These are phyloP conservation scores for Aleiodes leptofemur DNA, from an alignment of 2,888 invertebrate genomes.

Conservation along the genomic window DNA sequence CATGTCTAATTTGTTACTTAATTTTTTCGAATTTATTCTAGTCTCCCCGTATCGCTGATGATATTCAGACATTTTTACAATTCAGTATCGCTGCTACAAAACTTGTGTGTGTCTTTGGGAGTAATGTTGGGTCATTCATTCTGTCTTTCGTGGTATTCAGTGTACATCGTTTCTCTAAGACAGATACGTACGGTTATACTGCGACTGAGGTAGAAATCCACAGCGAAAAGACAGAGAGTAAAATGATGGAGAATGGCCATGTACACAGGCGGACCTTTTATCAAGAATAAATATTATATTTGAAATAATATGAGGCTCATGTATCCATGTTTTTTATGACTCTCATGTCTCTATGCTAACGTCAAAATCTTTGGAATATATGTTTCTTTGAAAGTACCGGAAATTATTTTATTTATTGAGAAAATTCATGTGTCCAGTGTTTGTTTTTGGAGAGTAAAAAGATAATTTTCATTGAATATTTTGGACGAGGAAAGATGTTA, in stretches of 20 bases:
- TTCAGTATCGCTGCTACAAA: constrained; percentile 2
- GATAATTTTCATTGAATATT: too few relatives aligned
- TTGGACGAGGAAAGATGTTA: too few relatives aligned
- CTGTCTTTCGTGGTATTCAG: constrained; percentile 20
- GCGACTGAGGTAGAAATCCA: constrained; percentile 20
- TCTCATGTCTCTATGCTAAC: constrained; percentile 9
- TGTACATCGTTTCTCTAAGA: constrained; percentile 24
- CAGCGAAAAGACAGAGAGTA: constrained; percentile 23
- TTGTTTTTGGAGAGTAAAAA: too few relatives aligned
- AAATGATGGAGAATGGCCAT: constrained; percentile 38
- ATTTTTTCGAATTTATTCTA: too few relatives aligned
- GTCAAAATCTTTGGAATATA: not conserved
- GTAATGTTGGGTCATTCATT: constrained; percentile 34
- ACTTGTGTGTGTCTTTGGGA: constrained; percentile 7
- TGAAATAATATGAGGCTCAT: constrained; percentile 36
- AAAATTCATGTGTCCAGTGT: too few relatives aligned
- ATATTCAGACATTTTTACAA: constrained; percentile 14
- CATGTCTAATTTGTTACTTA: too few relatives aligned
- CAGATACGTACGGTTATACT: constrained; percentile 14
- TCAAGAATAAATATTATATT: constrained; percentile 50
- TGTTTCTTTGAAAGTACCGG: too few relatives aligned
- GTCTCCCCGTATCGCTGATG: not conserved
- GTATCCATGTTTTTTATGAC: constrained; percentile 23
- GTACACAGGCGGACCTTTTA: constrained; percentile 43
- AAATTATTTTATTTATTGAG: too few relatives aligned